Evolutionary conservation across 2,888 invertebrate genomes (phyloP).

Genomic region (Brachyptera risi): DNA sequence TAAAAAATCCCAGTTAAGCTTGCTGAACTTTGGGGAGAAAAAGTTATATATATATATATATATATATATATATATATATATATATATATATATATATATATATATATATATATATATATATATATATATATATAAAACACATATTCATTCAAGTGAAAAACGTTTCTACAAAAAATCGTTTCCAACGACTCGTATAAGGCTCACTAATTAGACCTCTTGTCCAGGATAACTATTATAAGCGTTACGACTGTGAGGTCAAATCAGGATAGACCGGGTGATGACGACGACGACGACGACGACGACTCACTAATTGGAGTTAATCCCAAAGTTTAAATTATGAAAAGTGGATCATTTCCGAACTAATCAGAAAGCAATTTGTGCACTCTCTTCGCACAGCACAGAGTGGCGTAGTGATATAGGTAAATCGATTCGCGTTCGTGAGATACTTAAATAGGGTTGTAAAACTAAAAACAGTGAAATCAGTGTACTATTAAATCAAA

Average conservation of each 20-base stretch:
- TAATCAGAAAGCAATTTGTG: not conserved
- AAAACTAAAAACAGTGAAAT: too few relatives aligned
- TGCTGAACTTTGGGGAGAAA: not conserved
- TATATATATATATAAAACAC: too few relatives aligned
- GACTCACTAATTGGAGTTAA: not conserved
- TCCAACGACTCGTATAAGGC: not conserved
- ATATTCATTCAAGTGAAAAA: too few relatives aligned
- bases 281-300: not conserved
- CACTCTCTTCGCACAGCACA: not conserved
- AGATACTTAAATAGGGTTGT: too few relatives aligned
- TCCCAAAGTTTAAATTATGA: slow-evolving; percentile 14
- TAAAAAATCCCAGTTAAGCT: not conserved
- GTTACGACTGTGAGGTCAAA: not conserved
- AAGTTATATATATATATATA: too few relatives aligned
- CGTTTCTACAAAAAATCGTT: not conserved
- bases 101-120: too few relatives aligned
- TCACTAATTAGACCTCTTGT: slow-evolving; percentile 1
- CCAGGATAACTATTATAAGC: not conserved
- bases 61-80: too few relatives aligned
- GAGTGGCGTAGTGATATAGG: too few relatives aligned
- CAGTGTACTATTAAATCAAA: too few relatives aligned
- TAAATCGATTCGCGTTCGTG: too few relatives aligned
- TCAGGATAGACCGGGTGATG: not conserved
- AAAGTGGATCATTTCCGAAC: slow-evolving; percentile 8
- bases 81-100: too few relatives aligned